These are phyloP conservation scores for Parnassius orleans DNA, from an alignment of 2,888 invertebrate genomes.

Conservation along the genomic window DNA sequence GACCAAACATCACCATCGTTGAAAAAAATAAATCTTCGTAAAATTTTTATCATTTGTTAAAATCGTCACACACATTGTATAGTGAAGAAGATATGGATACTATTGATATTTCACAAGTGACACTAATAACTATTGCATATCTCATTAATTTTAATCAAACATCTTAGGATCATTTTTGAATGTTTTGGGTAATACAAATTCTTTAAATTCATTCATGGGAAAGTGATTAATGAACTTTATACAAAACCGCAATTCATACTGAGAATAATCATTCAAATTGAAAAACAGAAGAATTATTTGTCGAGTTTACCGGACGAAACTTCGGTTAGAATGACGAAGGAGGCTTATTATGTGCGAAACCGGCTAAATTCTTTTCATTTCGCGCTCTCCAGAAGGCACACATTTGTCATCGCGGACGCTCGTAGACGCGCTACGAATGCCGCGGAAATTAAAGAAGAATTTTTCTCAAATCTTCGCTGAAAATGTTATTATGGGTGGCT, in stretches of 20 bases:
- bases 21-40: too few species aligned
- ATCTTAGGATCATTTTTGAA: too few species aligned
- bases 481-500: slow-evolving; percentile 13
- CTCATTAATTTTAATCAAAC: too few species aligned
- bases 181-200: too few species aligned
- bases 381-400: slow-evolving; percentile 21
- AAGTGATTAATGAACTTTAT: slow-evolving; percentile 14
- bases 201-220: not conserved
- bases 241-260: slow-evolving; percentile 8
- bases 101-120: too few species aligned
- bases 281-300: slow-evolving; percentile 32
- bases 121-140: too few species aligned
- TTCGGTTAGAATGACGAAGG: slow-evolving; percentile 18
- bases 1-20: too few species aligned
- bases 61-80: too few species aligned
- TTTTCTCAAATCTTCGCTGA: slow-evolving; percentile 19
- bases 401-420: slow-evolving; percentile 16
- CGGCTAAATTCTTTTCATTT: slow-evolving; percentile 21
- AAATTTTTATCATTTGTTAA: too few species aligned
- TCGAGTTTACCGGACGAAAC: slow-evolving; percentile 28
- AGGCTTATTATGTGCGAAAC: slow-evolving; percentile 14
- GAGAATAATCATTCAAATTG: slow-evolving; percentile 15
- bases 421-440: slow-evolving; percentile 6
- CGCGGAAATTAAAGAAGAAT: slow-evolving; percentile 23
- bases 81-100: too few species aligned